These are phyloP conservation scores for Tinamus guttatus DNA, from an alignment of 2,113 vertebrate species.

Conservation along the genomic window DNA sequence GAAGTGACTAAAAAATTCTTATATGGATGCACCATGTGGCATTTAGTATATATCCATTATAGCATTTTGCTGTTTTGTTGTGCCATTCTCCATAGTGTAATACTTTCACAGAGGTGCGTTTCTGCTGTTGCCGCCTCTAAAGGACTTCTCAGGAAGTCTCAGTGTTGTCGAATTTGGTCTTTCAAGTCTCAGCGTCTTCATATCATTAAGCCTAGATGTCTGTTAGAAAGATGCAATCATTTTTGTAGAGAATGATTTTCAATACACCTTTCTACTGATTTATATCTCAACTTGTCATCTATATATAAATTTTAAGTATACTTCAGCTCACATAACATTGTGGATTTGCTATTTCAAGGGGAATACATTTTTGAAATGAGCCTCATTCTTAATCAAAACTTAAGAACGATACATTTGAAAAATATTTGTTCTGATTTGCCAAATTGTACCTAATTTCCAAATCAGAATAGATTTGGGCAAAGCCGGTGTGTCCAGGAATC, in stretches of 20 bases:
- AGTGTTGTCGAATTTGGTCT: neutral
- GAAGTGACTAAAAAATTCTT: neutral
- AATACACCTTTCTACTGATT: neutral
- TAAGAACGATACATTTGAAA: neutral
- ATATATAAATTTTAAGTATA: neutral
- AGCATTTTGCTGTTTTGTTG: neutral
- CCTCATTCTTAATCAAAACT: neutral
- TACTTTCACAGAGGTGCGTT: neutral
- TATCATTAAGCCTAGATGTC: neutral
- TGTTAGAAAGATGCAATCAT: neutral
- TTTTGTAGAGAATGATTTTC: neutral
- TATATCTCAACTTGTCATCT: neutral
- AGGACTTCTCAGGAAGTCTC: neutral
- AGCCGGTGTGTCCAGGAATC: neutral
- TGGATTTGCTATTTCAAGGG: neutral
- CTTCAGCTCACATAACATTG: neutral
- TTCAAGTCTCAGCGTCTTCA: neutral
- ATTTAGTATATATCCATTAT: neutral
- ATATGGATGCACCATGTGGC: neutral
- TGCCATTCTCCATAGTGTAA: neutral
- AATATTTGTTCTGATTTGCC: neutral
- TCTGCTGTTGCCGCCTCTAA: neutral
- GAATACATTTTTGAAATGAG: neutral
- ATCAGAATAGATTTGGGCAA: neutral
- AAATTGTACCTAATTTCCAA: neutral